Conservation (phyloP, 2,113 vertebrate species). For the Labeo rohita region DNA sequence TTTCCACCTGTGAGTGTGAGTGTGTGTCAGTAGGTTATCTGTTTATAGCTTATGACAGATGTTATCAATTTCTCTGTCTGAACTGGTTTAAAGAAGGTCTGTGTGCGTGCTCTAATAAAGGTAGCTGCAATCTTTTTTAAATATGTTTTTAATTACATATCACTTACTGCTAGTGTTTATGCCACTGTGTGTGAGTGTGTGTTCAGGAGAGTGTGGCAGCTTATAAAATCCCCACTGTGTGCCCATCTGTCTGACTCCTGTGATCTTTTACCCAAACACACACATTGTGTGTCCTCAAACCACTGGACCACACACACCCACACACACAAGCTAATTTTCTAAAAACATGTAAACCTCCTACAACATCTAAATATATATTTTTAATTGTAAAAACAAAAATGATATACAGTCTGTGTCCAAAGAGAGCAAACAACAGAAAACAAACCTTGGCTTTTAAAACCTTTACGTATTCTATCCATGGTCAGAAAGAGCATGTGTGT, state of each 20-base stretch:
- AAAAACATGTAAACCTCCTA: background rate
- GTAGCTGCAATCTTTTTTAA: background rate
- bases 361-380: background rate
- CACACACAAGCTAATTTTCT: background rate
- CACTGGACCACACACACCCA: constrained; percentile 28
- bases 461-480: background rate
- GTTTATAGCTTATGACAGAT: background rate
- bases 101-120: background rate
- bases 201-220: constrained; percentile 1
- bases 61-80: constrained; percentile 5
- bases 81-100: constrained; percentile 21
- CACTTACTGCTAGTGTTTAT: background rate
- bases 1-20: background rate
- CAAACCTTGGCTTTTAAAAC: background rate
- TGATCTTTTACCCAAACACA: constrained; percentile 30
- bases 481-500: background rate
- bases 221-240: constrained; percentile 30
- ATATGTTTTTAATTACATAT: background rate
- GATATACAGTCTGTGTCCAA: background rate
- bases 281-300: background rate
- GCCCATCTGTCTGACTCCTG: constrained; percentile 8
- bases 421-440: background rate
- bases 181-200: background rate
- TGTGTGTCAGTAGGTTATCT: background rate
- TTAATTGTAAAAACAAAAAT: background rate